These are phyloP conservation scores for Rostratula benghalensis DNA, from an alignment of 2,113 vertebrate genomes.

Conservation along the genomic window DNA sequence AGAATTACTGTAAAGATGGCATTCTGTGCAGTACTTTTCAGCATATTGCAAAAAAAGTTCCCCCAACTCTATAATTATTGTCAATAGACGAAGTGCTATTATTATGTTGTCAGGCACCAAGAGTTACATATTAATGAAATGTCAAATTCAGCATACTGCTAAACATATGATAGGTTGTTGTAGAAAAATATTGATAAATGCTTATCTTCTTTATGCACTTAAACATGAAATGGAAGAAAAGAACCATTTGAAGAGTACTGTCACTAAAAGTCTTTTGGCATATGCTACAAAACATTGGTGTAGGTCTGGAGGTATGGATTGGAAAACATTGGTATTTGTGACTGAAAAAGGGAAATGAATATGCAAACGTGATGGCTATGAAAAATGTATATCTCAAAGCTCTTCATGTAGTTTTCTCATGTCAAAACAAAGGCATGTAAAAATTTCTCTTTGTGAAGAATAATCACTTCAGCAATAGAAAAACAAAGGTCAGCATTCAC, in stretches of 20 bases:
- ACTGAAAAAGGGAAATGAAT: not conserved
- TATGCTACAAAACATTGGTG: not conserved
- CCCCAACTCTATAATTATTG: not conserved
- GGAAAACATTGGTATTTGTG: not conserved
- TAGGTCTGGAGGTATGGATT: not conserved
- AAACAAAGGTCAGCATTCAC: not conserved
- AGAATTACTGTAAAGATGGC: not conserved
- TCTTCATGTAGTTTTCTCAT: not conserved
- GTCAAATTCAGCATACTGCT: not conserved
- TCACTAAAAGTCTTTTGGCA: not conserved
- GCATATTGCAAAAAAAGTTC: not conserved
- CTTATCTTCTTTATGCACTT: not conserved
- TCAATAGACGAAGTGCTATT: not conserved
- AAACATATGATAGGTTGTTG: not conserved
- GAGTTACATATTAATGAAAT: not conserved
- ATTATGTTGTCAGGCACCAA: slow-evolving; percentile 30
- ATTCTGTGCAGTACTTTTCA: not conserved
- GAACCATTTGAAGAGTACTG: not conserved
- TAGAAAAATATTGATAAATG: slow-evolving; percentile 35
- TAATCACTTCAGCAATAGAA: not conserved
- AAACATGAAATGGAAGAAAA: not conserved
- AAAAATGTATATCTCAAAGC: not conserved
- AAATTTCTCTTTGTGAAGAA: not conserved
- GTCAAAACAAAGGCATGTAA: not conserved
- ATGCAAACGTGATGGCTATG: not conserved